These are phyloP conservation scores for Pandemis cinnamomeana DNA, from an alignment of 2,888 invertebrate genomes.

Conservation along the genomic window DNA sequence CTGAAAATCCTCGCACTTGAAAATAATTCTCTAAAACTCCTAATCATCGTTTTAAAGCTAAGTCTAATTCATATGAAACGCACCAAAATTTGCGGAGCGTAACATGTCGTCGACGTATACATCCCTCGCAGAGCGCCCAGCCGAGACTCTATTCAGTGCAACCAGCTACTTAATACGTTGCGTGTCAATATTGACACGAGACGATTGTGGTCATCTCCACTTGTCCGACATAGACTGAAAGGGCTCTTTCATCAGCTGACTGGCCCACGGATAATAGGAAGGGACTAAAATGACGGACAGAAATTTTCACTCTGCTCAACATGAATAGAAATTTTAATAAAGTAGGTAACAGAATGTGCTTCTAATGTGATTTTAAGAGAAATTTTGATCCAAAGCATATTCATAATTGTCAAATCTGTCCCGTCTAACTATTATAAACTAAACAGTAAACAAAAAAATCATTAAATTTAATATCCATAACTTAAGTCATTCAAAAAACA, in stretches of 20 bases:
- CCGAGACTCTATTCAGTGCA: constrained; percentile 72
- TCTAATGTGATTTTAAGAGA: not conserved
- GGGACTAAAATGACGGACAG: constrained; percentile 23
- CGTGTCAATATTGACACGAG: constrained; percentile 74
- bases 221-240: constrained; percentile 68
- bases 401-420: not conserved
- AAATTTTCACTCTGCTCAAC: constrained; percentile 9
- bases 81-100: constrained; percentile 24
- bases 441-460: too few relatives aligned
- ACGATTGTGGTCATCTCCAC: constrained; percentile 71
- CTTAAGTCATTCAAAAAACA: too few relatives aligned
- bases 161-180: constrained; percentile 80
- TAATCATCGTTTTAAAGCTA: constrained; percentile 14
- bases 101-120: constrained; percentile 59
- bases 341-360: not conserved
- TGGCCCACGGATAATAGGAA: constrained; percentile 32
- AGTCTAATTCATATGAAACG: constrained; percentile 14
- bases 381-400: not conserved
- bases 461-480: too few relatives aligned
- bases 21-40: not conserved
- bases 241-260: constrained; percentile 41
- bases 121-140: constrained; percentile 50
- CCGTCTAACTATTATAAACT: too few relatives aligned
- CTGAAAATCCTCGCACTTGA: not conserved
- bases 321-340: constrained; percentile 9